Conservation (phyloP, 2,888 invertebrate genomes). For the Heliconius sara region DNA sequence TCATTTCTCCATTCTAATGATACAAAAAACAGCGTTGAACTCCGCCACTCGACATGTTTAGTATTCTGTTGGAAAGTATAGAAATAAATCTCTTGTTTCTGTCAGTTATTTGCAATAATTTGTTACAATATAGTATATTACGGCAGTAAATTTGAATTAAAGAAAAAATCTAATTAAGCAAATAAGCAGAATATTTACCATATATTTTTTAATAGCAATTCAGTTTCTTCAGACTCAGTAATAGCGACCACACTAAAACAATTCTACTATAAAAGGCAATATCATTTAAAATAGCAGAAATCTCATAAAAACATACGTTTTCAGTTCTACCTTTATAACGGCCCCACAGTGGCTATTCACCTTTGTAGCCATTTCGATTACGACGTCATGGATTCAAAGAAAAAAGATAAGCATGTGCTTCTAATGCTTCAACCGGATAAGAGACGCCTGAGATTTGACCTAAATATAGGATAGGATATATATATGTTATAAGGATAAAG, state of each 20-base stretch:
- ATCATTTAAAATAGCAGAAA: neutral
- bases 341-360: slow-evolving; percentile 66
- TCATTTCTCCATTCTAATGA: neutral
- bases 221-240: neutral
- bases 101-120: no score
- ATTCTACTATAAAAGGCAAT: neutral
- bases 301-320: neutral
- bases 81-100: no score
- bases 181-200: neutral
- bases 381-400: slow-evolving; percentile 66
- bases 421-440: slow-evolving; percentile 63
- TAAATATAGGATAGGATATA: slow-evolving; percentile 38
- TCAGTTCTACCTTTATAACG: slow-evolving; percentile 31
- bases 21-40: neutral
- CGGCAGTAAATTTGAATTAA: no score
- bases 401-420: slow-evolving; percentile 74
- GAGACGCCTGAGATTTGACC: slow-evolving; percentile 57
- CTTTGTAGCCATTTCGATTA: slow-evolving; percentile 71
- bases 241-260: neutral
- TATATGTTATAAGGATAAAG: slow-evolving; percentile 50
- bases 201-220: neutral
- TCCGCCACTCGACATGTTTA: no score
- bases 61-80: no score
- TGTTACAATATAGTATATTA: no score
- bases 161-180: neutral